phyloP scores from a whole-genome alignment of 2,113 vertebrate species.

The Rhinichthys klamathensis region DNA sequence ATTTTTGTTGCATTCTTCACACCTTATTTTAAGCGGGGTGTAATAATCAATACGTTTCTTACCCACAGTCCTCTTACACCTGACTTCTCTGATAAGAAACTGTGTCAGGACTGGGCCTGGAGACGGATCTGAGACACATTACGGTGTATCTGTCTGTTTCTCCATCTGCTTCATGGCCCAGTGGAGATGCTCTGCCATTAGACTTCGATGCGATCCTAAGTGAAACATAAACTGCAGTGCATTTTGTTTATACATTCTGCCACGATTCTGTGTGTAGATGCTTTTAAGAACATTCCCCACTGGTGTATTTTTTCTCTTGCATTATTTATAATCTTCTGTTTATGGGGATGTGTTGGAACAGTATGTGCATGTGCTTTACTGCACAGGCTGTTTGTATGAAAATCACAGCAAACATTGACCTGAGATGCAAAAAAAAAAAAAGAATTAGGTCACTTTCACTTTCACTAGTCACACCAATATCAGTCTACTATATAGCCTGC shows the following conservation, averaged over 20 bases:
- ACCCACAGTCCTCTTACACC: background rate
- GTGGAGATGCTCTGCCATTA: constrained; percentile 41
- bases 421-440: background rate
- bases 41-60: background rate
- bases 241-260: constrained; percentile 1
- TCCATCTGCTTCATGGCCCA: constrained; percentile 25
- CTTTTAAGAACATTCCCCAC: background rate
- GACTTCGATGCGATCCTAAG: constrained; percentile 31
- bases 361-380: constrained; percentile 2
- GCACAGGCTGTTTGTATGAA: background rate
- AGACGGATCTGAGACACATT: background rate
- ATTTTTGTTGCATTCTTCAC: background rate
- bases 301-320: constrained; percentile 25
- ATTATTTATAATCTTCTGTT: constrained; percentile 27
- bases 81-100: background rate
- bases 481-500: background rate
- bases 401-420: background rate
- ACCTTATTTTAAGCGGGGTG: background rate
- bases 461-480: background rate
- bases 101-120: constrained; percentile 3
- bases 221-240: constrained; percentile 45
- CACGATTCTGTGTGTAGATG: background rate
- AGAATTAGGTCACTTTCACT: no score
- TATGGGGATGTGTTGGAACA: background rate
- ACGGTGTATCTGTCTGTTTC: background rate